Evolutionary conservation across 1,140 invertebrate genomes (phyloP).

Genomic region (Acromyrmex echinatior): DNA sequence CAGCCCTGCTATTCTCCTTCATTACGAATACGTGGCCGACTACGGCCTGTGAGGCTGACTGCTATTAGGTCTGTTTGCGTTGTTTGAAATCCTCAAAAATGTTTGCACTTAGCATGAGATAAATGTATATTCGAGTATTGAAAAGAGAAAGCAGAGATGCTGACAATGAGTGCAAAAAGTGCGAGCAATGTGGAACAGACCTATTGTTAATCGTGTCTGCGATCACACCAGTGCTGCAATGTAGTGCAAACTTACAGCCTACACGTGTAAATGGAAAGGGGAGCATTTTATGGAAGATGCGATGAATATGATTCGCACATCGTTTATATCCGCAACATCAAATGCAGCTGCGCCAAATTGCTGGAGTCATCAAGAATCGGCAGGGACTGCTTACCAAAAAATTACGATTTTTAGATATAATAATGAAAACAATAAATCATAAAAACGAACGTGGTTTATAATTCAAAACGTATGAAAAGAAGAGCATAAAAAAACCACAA

Average conservation of each 20-base stretch:
- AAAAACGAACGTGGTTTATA: no score
- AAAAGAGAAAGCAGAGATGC: no score
- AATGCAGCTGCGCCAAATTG: not conserved
- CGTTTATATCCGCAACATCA: not conserved
- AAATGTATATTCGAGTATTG: no score
- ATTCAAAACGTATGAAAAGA: no score
- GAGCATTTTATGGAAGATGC: not conserved
- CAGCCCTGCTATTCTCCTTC: conserved; percentile 1
- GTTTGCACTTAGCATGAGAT: no score
- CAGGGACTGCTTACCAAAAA: not conserved
- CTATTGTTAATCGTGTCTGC: conserved; percentile 31
- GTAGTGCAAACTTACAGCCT: not conserved
- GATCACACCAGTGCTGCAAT: not conserved
- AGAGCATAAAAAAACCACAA: no score
- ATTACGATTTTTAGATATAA: not conserved
- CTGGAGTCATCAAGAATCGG: not conserved
- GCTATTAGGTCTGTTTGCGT: no score
- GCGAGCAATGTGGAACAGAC: no score
- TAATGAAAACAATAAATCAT: not conserved
- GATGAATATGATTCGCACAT: not conserved
- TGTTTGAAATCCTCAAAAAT: no score
- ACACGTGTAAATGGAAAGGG: conserved; percentile 44
- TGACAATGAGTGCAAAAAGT: no score
- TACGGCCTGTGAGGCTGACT: not conserved
- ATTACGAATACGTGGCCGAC: conserved; percentile 5